A percentile compares a stretch with the other conserved stretches of the same genome.
phyloP scores from a whole-genome alignment of 2,797 vertebrate genomes.

The Premnoplex brunnescens region DNA sequence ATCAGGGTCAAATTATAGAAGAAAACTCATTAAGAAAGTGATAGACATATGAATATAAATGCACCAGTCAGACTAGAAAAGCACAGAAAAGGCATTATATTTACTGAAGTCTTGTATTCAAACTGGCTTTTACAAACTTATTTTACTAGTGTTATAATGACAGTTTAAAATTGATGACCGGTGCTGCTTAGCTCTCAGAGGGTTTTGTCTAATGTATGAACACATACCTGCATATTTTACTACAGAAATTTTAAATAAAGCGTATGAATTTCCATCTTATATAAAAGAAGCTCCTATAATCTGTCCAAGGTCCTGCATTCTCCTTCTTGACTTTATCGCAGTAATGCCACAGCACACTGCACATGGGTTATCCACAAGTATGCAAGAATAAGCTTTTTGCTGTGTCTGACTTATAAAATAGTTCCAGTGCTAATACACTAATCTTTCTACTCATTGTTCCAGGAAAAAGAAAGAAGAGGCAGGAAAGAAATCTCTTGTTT shows the following conservation, averaged over 20 bases:
- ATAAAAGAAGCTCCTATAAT: neutral
- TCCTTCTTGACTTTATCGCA: neutral
- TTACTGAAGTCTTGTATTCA: neutral
- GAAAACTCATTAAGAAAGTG: constrained; percentile 30
- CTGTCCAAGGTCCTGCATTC: neutral
- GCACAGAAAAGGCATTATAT: neutral
- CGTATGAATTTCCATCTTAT: neutral
- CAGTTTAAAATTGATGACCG: neutral
- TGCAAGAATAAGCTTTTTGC: neutral
- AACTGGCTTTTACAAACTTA: neutral
- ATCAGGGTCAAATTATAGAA: constrained; percentile 19
- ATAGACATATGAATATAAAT: constrained; percentile 28
- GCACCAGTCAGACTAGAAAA: neutral
- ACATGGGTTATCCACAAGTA: neutral
- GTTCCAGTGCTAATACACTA: neutral
- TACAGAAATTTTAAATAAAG: neutral
- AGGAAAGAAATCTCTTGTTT: neutral
- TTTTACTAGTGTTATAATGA: neutral
- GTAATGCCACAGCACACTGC: neutral
- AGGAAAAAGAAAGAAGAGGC: neutral
- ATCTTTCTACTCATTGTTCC: neutral
- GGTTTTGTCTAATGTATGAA: neutral
- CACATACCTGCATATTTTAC: neutral
- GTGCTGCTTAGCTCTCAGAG: neutral
- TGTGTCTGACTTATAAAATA: neutral